These are phyloP conservation scores for Choristoneura rosaceana DNA, from an alignment of 2,888 invertebrate species.

Conservation along the genomic window DNA sequence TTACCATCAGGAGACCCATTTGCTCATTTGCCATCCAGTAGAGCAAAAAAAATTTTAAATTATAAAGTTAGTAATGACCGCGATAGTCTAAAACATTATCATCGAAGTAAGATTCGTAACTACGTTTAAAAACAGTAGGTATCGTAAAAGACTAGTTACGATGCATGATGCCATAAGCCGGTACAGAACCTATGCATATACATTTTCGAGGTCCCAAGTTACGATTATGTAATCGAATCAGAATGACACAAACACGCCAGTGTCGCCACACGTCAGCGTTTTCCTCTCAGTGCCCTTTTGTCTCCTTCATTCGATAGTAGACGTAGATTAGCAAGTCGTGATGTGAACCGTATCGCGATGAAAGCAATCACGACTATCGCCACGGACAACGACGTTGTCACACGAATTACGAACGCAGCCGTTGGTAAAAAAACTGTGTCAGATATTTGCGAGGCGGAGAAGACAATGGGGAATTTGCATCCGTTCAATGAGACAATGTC, in stretches of 20 bases:
- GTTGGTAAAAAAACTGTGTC: constrained; percentile 21
- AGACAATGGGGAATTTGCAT: constrained; percentile 16
- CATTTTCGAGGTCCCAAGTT: background rate
- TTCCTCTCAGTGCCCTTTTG: constrained; percentile 54
- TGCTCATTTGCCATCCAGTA: too few relatives aligned
- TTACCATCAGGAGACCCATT: too few relatives aligned
- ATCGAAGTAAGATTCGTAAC: too few relatives aligned
- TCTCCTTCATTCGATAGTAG: constrained; percentile 53
- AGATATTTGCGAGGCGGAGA: constrained; percentile 20
- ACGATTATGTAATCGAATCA: background rate
- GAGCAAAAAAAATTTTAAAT: too few relatives aligned
- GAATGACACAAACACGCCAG: background rate
- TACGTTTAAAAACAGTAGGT: too few relatives aligned
- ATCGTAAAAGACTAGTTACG: too few relatives aligned
- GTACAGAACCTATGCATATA: too few relatives aligned
- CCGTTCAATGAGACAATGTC: background rate
- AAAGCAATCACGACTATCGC: constrained; percentile 71
- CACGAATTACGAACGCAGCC: constrained; percentile 50
- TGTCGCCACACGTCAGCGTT: constrained; percentile 11
- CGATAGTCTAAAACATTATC: too few relatives aligned
- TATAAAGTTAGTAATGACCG: too few relatives aligned
- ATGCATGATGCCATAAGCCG: too few relatives aligned
- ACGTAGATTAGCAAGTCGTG: constrained; percentile 66
- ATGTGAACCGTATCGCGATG: constrained; percentile 71
- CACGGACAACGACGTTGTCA: constrained; percentile 59